Percentiles rank a stretch among this genome's conserved stretches.
Conservation (phyloP, 2,888 invertebrate species). For the Amiota minor region DNA sequence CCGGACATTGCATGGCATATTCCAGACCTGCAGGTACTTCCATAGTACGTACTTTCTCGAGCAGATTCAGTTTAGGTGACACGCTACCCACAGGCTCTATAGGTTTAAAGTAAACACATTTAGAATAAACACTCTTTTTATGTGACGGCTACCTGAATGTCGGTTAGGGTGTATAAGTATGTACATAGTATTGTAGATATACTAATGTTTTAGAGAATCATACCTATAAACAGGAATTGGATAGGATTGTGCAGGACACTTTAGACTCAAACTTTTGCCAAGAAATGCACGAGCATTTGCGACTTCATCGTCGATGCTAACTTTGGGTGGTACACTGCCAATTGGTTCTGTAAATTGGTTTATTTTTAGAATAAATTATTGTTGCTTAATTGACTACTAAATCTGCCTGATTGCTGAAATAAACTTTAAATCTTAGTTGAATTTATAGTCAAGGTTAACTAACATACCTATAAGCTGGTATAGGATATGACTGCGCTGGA, state of each 20-base stretch:
- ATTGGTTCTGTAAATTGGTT: slow-evolving; percentile 74
- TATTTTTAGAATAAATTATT: background rate
- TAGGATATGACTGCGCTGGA: slow-evolving; percentile 83
- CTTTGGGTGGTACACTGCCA: slow-evolving; percentile 78
- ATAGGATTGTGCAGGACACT: slow-evolving; percentile 84
- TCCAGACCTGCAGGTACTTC: slow-evolving; percentile 73
- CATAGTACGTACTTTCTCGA: slow-evolving; percentile 78
- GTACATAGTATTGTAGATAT: no score
- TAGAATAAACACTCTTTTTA: background rate
- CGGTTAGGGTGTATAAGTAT: slow-evolving; percentile 13
- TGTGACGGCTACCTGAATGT: slow-evolving; percentile 56
- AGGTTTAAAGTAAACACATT: background rate
- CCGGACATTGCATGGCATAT: slow-evolving; percentile 82
- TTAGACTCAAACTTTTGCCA: slow-evolving; percentile 76
- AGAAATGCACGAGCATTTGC: slow-evolving; percentile 61
- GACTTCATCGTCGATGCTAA: slow-evolving; percentile 75
- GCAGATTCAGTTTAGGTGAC: slow-evolving; percentile 79
- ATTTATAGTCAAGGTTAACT: background rate
- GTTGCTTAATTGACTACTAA: slow-evolving; percentile 3
- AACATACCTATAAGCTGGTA: slow-evolving; percentile 81
- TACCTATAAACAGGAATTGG: slow-evolving; percentile 85
- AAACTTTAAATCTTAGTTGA: background rate
- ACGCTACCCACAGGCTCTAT: slow-evolving; percentile 76
- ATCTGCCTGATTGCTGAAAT: slow-evolving; percentile 24
- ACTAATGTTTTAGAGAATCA: slow-evolving; percentile 44